These are phyloP conservation scores for Menidia menidia DNA, from an alignment of 2,797 vertebrate species.

Conservation along the genomic window DNA sequence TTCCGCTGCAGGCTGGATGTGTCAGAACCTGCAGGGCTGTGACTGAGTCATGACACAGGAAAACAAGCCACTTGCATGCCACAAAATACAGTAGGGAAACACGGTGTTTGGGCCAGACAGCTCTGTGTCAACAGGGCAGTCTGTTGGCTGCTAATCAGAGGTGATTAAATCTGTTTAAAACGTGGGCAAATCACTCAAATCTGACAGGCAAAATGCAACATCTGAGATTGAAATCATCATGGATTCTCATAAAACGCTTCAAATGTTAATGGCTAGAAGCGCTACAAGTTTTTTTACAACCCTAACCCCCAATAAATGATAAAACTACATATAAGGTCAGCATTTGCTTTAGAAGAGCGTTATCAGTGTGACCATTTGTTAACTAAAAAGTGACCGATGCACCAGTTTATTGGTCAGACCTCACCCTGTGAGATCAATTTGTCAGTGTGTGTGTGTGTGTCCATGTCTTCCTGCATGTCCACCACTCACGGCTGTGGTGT, in stretches of 20 bases:
- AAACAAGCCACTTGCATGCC: conserved; percentile 14
- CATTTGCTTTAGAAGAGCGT: neutral
- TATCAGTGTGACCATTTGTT: conserved; percentile 7
- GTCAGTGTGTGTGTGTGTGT: conserved; percentile 6
- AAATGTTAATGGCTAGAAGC: no score
- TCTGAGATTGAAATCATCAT: conserved; percentile 28
- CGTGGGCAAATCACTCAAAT: conserved; percentile 6
- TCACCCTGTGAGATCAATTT: conserved; percentile 13
- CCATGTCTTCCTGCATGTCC: conserved; percentile 48
- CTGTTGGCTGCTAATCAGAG: conserved; percentile 18
- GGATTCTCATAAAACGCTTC: no score
- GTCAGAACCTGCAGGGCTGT: conserved; percentile 49
- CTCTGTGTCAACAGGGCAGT: conserved; percentile 18
- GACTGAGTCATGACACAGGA: conserved; percentile 55
- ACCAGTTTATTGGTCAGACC: conserved; percentile 5
- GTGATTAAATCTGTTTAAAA: conserved; percentile 38
- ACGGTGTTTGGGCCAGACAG: conserved; percentile 35
- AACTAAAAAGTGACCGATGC: conserved; percentile 5
- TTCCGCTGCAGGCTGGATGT: conserved; percentile 47
- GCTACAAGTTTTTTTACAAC: no score
- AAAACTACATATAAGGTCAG: no score
- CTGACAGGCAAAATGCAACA: conserved; percentile 7
- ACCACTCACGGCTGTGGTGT: conserved; percentile 64
- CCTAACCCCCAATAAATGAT: no score
- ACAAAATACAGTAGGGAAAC: conserved; percentile 29